Base-by-base conservation (phyloP, 2,888 invertebrate genomes). In the Lepidochrysops patricia region DNA sequence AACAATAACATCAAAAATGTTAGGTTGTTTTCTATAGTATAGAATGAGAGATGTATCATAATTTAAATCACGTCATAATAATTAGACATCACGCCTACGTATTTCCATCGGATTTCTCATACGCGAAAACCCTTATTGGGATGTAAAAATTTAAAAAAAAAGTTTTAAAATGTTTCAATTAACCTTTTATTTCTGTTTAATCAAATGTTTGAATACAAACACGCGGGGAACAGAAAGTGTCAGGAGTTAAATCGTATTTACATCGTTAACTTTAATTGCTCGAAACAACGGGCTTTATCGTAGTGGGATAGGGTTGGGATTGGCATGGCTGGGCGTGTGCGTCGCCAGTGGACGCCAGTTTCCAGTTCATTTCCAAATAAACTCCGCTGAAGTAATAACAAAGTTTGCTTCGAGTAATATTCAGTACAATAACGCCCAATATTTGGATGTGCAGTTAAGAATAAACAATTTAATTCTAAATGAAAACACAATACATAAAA, bases 321-420 rank as follows among this genome's bases (percentile, higher is more conserved):
- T 72, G 26, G 66, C 57, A 74, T 71, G 72, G 77, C 81, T 80
- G 82, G 80, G 81, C 70, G 73, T 62, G 74, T 74, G 70, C 73
- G 75, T 77, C 66, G 65, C 67, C 72, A 71, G 71, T 76, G 80
- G 80, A 77, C 79, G 75, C 74, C 76, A 72, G 79, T 78, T 80
- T 76, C 73, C 80, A 77, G 79, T 80, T 83, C 81, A 84, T 82
- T 82, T 77, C 76, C 76, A 80, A 83, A 82, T 82, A 82, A 84
- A 84, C 78, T 84, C 76, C 67, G 72, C 66, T 73, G 66, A 80
- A 82, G 84, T 81, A 79, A 83, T 83, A 84, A 80, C 76, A 78
- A 82, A 83, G 80, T 83, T 83, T 72, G 67, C 67, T 70, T 59
- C 65, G 73, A 77, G 81, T 77, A 76, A 82, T 80, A 79, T 81